Percentiles rank a stretch among this genome's conserved stretches.
Evolutionary conservation across 2,113 vertebrate species (phyloP).

Genomic region (Hystrix brachyura): DNA sequence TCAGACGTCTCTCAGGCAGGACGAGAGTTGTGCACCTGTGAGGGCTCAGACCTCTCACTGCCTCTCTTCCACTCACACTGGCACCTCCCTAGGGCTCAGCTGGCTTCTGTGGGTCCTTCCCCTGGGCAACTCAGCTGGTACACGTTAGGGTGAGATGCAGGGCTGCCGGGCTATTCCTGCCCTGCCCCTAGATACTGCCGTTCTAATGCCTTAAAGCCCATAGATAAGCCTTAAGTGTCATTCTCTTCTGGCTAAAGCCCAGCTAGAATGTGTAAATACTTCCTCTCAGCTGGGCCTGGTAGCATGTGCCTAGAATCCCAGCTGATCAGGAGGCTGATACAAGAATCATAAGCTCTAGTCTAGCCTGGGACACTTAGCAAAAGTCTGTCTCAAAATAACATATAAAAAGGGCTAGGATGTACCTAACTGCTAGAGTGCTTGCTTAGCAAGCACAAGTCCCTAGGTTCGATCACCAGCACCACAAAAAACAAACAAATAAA

Average conservation of each 20-base stretch:
- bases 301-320: neutral
- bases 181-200: neutral
- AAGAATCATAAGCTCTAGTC: neutral
- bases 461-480: neutral
- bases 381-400: neutral
- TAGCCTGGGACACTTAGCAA: neutral
- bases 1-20: neutral
- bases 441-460: neutral
- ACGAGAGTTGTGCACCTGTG: neutral
- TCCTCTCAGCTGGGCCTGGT: neutral
- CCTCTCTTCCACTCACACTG: neutral
- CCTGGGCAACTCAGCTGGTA: neutral
- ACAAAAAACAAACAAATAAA: neutral
- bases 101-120: neutral
- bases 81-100: neutral
- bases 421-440: neutral
- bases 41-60: neutral
- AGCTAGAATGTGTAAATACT: neutral
- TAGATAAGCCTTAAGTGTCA: neutral
- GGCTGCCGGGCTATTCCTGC: neutral
- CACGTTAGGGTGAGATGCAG: neutral
- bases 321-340: neutral
- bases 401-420: neutral
- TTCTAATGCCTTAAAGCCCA: neutral
- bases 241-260: neutral